Conservation (phyloP, 2,888 invertebrate genomes). For the Calliphora vomitoria region DNA sequence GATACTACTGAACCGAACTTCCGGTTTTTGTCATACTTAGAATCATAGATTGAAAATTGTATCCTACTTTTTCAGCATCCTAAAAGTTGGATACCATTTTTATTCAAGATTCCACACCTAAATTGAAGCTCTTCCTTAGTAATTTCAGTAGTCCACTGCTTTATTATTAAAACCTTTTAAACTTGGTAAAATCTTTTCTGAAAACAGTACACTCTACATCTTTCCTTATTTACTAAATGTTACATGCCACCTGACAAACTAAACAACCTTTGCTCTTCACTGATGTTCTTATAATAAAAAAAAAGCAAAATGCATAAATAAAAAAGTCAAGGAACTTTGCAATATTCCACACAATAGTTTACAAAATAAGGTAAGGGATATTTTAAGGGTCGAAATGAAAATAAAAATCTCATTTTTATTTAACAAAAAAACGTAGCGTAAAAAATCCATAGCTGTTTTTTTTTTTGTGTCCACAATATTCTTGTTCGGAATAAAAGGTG, state of each 20-base stretch:
- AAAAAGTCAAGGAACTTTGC: conserved; percentile 61
- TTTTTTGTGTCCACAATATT: conserved; percentile 18
- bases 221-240: neutral
- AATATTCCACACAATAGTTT: conserved; percentile 33
- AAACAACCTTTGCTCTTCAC: neutral
- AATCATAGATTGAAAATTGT: too few relatives aligned
- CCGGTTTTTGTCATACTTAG: too few relatives aligned
- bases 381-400: conserved; percentile 60
- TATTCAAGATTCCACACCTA: too few relatives aligned
- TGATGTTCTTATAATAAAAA: neutral
- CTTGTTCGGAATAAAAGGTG: conserved; percentile 45
- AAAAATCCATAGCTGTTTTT: conserved; percentile 40
- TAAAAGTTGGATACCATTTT: too few relatives aligned
- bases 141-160: too few relatives aligned
- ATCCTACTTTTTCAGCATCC: too few relatives aligned
- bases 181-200: neutral
- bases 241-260: neutral
- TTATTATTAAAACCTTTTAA: too few relatives aligned
- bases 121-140: too few relatives aligned
- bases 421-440: conserved; percentile 28
- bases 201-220: neutral
- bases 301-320: neutral
- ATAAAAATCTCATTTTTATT: conserved; percentile 43
- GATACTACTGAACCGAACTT: too few relatives aligned
- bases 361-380: conserved; percentile 48